Percentiles rank a stretch among this genome's conserved stretches.
Conservation (phyloP, 2,888 invertebrate species). For the Apotomis turbidana region DNA sequence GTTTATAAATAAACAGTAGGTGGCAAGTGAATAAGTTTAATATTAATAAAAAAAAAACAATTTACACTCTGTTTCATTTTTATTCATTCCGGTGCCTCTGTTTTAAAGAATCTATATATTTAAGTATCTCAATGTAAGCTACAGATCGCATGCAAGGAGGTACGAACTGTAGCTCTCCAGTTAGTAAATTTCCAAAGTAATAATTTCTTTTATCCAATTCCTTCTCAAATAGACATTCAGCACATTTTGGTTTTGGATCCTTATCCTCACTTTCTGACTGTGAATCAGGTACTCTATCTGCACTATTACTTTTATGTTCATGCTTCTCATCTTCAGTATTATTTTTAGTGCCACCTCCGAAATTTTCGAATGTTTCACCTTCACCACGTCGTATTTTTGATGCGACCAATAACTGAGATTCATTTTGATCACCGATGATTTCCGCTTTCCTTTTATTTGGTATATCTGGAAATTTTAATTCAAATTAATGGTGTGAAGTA, state of each 20-base stretch:
- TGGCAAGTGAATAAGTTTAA: no score
- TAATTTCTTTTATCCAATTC: conserved; percentile 22
- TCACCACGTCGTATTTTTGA: conserved; percentile 11
- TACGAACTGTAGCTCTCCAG: conserved; percentile 14
- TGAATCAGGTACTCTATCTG: neutral
- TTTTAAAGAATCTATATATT: conserved; percentile 21
- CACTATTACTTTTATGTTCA: neutral
- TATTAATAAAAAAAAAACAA: no score
- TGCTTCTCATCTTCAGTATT: conserved; percentile 9
- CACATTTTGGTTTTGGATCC: conserved; percentile 14
- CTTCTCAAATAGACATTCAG: conserved; percentile 16
- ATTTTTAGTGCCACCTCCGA: conserved; percentile 3
- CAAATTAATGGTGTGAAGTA: neutral
- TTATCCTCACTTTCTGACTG: conserved; percentile 15
- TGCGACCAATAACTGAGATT: neutral
- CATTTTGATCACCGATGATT: conserved; percentile 2
- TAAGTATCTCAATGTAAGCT: conserved; percentile 18
- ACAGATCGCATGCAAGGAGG: conserved; percentile 17
- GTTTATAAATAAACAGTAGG: no score
- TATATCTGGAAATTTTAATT: neutral
- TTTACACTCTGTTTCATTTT: conserved; percentile 5
- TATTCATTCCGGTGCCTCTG: conserved; percentile 10
- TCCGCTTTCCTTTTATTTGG: conserved; percentile 7
- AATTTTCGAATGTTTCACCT: conserved; percentile 5
- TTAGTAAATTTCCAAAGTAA: conserved; percentile 20